Base-by-base conservation (phyloP, 2,888 invertebrate genomes). In the Hermaeophaga mercurialis region DNA sequence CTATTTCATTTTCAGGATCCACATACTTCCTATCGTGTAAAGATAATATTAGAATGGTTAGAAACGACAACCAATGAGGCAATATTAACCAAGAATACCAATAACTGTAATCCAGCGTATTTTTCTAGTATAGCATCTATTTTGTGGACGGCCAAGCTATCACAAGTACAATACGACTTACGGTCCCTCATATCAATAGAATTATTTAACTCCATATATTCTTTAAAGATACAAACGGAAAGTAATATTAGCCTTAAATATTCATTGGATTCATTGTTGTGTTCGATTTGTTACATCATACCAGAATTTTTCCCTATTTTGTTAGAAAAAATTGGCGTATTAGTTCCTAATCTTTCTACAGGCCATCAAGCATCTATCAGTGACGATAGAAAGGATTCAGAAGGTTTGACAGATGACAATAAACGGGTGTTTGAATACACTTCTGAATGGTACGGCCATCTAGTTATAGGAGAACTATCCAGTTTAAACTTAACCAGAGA, bases 241-340 rank as follows among this genome's bases (percentile, higher is more conserved):
- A 84, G 85, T 34, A 84, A 86, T 53, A 85, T 88, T 50, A 85
- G 89, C 1, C 79, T 94, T 46, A 94, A 94, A 78, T 86, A 87
- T 68, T 85, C 93, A 0, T 83, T 95, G n/a, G 93, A 95, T 77
- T 86, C 90, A 70, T 84, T 93, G 50, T 77, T 95, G 44, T 95
- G 94, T 75, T 88, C 94, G 3, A 82, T 94, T 71, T 94, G 94
- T 76, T 90, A 88, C 75, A 89, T 93, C 22, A 84, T 88, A 65
- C 89, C 92, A 0, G 86, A 88, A 61, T 79, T 90, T 48, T 94
- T 93, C 72, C 86, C 85, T 39, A 80, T 85, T 64, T 75, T 94
- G 22, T 77, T 94, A 54, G 85, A 87, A 70, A 85, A 86, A 73
- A 85, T 93, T 76, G 87, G 87, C 45, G 85, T 89, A 14, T 68